phyloP scores from a whole-genome alignment of 53 echinoderm and acorn worm genomes.

The Crossaster papposus region DNA sequence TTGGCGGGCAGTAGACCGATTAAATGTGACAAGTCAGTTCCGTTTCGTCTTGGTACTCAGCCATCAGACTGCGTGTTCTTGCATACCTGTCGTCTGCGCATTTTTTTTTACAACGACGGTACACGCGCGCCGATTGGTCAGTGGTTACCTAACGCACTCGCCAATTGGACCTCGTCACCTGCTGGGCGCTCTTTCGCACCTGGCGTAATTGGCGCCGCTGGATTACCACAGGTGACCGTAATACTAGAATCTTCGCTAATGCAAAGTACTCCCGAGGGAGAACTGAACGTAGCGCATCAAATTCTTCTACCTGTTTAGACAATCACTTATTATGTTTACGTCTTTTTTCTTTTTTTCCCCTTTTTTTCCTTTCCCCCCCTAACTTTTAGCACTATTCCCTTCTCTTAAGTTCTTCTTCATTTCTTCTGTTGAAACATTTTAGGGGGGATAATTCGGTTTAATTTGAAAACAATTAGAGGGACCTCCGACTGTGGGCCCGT shows the following conservation, averaged over 20 bases:
- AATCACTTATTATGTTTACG: neutral
- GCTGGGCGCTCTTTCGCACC: conserved; percentile 16
- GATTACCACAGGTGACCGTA: conserved; percentile 20
- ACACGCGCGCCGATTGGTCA: conserved; percentile 36
- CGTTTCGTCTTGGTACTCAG: conserved; percentile 33
- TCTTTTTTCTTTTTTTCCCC: neutral
- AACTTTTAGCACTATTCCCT: neutral
- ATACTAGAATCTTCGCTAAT: neutral
- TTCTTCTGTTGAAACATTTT: conserved; percentile 12
- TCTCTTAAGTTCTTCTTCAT: neutral
- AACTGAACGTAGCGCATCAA: neutral
- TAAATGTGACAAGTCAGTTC: conserved; percentile 60
- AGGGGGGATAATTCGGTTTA: conserved; percentile 53
- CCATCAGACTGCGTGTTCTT: neutral
- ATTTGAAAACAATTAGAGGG: conserved; percentile 65
- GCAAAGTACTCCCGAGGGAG: conserved; percentile 7
- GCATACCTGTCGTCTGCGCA: neutral
- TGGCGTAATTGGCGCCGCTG: conserved; percentile 20
- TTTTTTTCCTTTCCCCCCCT: too few species aligned
- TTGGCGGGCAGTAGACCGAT: conserved; percentile 27
- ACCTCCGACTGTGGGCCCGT: conserved; percentile 52
- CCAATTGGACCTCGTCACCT: conserved; percentile 41
- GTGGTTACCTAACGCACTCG: neutral
- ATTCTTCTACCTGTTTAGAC: conserved; percentile 43
- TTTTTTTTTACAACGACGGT: conserved; percentile 11